Evolutionary conservation across 2,113 vertebrate genomes (phyloP), one percentile per base, ranked within the genome.

Genomic region (Gasterosteus aculeatus): DNA sequence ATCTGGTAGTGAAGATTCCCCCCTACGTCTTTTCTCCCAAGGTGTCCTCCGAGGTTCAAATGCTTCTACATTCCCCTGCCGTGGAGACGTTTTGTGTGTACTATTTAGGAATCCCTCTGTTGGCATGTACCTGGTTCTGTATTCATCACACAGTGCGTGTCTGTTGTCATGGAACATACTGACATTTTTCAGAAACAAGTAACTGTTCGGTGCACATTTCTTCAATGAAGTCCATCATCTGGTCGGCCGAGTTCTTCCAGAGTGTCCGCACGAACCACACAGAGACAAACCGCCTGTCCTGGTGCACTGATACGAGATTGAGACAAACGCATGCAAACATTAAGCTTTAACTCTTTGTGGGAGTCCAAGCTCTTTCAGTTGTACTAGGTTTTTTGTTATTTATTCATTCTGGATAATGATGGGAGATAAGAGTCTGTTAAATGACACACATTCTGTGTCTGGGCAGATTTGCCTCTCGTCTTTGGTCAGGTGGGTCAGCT

Each of bases 381-480:
- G 29, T 7, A 56, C 18, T 29, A 35, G 14, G 11, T 51, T 42
- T 53, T 12, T 42, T 41, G n/a, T 0, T 26, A 26, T 26, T 26
- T 26, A 26, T 26, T 26, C 22, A 26, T n/a, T 33, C 15, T 71
- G 67, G 4, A 44, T 6, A 54, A 31, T 10, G 7, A 53, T 58
- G 16, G 1, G 26, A 16, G 26, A 11, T 51, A 5, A 16, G 11
- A 0, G 10, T 26, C 26, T n/a, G 7, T 33, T 33, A 10, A 66
- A 77, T 49, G 38, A 42, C 58, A 70, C 33, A 56, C 44, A 67
- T 75, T 62, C 70, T 84, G 63, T 71, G 61, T 69, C 73, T 53
- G 63, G 19, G 39, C 22, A 72, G 67, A 68, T 42, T 1, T 19
- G 58, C 65, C 42, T 33, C 47, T 53, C 63, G 26, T 26, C 59